Evolutionary conservation across 2,888 invertebrate species (phyloP).

Genomic region (Oscheius sp.): DNA sequence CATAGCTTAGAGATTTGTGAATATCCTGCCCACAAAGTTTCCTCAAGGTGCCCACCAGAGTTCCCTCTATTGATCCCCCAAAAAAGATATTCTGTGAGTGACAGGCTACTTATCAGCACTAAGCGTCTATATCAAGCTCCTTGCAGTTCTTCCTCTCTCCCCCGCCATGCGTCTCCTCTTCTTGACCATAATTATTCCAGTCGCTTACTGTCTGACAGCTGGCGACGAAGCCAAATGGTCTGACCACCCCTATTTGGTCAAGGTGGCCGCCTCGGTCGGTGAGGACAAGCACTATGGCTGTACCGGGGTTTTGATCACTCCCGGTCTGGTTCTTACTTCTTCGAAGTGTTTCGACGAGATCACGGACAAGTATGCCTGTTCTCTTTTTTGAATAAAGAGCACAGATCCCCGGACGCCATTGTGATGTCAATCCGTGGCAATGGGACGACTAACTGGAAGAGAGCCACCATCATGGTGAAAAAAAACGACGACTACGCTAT

Average conservation of each 20-base stretch:
- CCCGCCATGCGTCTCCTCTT: constrained; percentile 15
- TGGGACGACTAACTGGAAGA: constrained; percentile 24
- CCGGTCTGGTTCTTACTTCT: constrained; percentile 22
- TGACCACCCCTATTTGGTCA: constrained; percentile 17
- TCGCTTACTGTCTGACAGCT: background rate
- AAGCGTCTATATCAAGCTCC: background rate
- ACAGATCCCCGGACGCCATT: constrained; percentile 4
- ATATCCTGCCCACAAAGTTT: no score
- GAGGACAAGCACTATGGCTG: constrained; percentile 19
- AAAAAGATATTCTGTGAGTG: background rate
- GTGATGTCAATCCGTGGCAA: constrained; percentile 21
- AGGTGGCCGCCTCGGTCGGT: constrained; percentile 12
- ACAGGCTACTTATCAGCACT: constrained; percentile 17
- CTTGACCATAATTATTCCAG: constrained; percentile 8
- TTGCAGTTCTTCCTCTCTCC: background rate
- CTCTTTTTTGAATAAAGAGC: background rate
- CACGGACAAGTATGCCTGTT: background rate
- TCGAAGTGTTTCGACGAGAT: constrained; percentile 15
- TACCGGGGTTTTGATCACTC: constrained; percentile 9
- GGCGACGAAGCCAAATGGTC: constrained; percentile 10
- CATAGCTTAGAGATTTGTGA: no score
- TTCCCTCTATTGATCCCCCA: no score
- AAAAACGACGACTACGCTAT: constrained; percentile 18
- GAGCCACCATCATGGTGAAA: background rate
- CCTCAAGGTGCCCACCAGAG: no score